These are phyloP conservation scores for Dipodomys ordii DNA, from an alignment of 2,113 vertebrate species.

Conservation along the genomic window DNA sequence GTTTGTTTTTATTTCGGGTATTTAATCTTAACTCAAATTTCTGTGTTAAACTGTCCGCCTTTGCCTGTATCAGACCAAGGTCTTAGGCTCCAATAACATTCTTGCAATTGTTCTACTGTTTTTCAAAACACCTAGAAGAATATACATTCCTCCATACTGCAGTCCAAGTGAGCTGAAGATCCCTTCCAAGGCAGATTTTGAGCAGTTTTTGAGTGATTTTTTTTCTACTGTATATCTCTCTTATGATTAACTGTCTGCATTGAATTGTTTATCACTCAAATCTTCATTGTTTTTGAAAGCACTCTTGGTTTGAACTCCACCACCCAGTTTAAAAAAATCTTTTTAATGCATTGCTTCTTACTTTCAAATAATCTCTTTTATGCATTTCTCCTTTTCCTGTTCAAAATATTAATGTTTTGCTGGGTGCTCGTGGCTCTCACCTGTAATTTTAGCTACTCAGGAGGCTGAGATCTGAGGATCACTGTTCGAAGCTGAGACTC, in stretches of 20 bases:
- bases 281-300: neutral
- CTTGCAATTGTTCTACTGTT: neutral
- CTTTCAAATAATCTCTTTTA: neutral
- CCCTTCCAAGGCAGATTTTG: neutral
- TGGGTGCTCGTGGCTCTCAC: no score
- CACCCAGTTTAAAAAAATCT: no score
- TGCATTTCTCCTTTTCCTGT: neutral
- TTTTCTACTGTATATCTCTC: neutral
- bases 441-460: no score
- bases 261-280: neutral
- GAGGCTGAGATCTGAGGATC: no score
- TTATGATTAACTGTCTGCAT: neutral
- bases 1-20: neutral
- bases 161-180: neutral
- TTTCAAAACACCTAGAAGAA: neutral
- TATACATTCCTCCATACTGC: neutral
- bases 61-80: neutral
- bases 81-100: slow-evolving; percentile 2
- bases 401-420: neutral
- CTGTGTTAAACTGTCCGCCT: neutral
- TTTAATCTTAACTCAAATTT: neutral
- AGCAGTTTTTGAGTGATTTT: neutral
- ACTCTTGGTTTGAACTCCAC: neutral
- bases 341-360: no score
- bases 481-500: no score